phyloP scores from a whole-genome alignment of 2,113 vertebrate species.

The Oxygymnocypris stewartii region DNA sequence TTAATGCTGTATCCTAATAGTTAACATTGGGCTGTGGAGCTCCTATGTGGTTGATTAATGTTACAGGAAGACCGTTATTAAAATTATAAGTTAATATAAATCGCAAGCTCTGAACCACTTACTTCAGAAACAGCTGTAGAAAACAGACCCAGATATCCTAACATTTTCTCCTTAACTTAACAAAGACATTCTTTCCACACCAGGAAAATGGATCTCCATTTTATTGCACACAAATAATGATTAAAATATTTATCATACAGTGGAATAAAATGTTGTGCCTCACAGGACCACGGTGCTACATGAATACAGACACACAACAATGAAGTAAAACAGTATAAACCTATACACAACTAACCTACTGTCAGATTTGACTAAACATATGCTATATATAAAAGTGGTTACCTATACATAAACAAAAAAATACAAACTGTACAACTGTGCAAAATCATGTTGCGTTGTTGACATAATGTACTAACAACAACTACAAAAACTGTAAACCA shows the following conservation, averaged over 20 bases:
- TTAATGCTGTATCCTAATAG: neutral
- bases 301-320: too few relatives aligned
- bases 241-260: neutral
- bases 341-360: too few relatives aligned
- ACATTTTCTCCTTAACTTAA: neutral
- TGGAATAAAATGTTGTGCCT: too few relatives aligned
- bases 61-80: neutral
- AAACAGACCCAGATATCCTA: neutral
- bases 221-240: neutral
- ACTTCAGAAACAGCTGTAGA: neutral
- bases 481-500: neutral
- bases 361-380: too few relatives aligned
- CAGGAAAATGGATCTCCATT: neutral
- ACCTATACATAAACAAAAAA: too few relatives aligned
- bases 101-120: neutral
- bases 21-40: neutral
- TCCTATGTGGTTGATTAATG: neutral
- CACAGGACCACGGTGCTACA: too few relatives aligned
- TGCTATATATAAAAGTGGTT: too few relatives aligned
- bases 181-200: neutral
- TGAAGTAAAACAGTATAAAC: too few relatives aligned
- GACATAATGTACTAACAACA: neutral
- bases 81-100: neutral
- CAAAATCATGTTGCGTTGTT: too few relatives aligned
- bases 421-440: too few relatives aligned